Evolutionary conservation across 2,113 vertebrate genomes (phyloP).

Genomic region (Lichenostomus cassidix): DNA sequence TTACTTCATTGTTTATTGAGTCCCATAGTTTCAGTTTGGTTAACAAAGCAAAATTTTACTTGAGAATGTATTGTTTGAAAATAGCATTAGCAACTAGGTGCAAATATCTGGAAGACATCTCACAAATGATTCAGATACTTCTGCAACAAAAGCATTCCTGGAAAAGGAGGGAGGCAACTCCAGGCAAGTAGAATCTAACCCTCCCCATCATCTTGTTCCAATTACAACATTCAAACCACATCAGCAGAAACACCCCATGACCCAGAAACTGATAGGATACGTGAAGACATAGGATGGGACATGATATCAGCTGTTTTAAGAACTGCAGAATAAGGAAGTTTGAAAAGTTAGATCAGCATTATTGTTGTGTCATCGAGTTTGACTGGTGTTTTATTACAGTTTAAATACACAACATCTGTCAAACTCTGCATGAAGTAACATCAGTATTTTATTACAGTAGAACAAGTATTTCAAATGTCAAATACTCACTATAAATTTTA

Average conservation of each 20-base stretch:
- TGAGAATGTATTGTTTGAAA: neutral
- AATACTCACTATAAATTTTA: neutral
- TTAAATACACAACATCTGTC: neutral
- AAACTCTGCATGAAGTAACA: neutral
- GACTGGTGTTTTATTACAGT: neutral
- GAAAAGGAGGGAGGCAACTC: neutral
- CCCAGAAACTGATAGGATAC: neutral
- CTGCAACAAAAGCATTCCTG: neutral
- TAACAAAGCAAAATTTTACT: neutral
- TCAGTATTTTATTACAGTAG: neutral
- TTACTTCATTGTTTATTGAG: neutral
- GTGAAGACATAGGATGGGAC: neutral
- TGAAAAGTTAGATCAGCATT: conserved; percentile 9
- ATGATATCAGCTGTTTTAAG: neutral
- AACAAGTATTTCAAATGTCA: neutral
- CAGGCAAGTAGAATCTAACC: neutral
- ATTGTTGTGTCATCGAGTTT: neutral
- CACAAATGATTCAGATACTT: conserved; percentile 15
- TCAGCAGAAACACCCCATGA: conserved; percentile 29
- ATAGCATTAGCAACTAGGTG: neutral
- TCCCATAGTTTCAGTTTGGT: neutral
- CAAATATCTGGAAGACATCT: conserved; percentile 8
- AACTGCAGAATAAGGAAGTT: neutral
- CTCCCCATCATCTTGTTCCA: conserved; percentile 32
- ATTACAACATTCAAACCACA: conserved; percentile 19